Percentiles rank a stretch among this genome's conserved stretches.
Evolutionary conservation across 2,113 vertebrate species (phyloP).

Genomic region (Pterocles burchelli): DNA sequence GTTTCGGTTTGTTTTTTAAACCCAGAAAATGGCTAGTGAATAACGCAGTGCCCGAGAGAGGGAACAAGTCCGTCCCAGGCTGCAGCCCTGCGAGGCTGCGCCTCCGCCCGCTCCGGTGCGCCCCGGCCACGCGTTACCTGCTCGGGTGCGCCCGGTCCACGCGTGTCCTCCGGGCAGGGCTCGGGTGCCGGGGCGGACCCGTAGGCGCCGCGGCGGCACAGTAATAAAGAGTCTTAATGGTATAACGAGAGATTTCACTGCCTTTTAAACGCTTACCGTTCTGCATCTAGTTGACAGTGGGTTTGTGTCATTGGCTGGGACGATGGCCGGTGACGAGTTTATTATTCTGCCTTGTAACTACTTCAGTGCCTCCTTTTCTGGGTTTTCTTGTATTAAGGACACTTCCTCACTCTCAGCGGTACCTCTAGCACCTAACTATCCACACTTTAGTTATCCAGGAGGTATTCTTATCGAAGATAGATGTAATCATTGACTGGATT

Average conservation of each 20-base stretch:
- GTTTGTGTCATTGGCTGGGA: neutral
- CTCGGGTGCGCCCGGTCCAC: neutral
- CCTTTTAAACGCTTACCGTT: neutral
- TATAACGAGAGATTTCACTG: accelerated
- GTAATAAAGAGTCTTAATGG: neutral
- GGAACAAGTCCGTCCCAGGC: too few species aligned
- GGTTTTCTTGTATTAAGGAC: neutral
- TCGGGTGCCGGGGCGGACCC: neutral
- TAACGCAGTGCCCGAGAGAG: neutral
- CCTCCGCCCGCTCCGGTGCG: neutral
- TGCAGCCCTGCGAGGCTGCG: neutral
- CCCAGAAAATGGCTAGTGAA: neutral
- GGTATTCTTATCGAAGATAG: neutral
- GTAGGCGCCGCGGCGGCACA: neutral
- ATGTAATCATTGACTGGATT: neutral
- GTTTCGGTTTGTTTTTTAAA: neutral
- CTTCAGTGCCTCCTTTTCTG: neutral
- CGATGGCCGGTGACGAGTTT: neutral
- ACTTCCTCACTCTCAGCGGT: neutral
- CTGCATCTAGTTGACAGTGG: neutral
- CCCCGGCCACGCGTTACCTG: neutral
- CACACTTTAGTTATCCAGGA: neutral
- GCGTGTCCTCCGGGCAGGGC: neutral
- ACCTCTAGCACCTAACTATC: neutral
- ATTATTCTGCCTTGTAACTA: neutral